These are phyloP conservation scores for Epizoanthus scotinus DNA, from an alignment of 92 coral and sea anemone species.

Conservation along the genomic window DNA sequence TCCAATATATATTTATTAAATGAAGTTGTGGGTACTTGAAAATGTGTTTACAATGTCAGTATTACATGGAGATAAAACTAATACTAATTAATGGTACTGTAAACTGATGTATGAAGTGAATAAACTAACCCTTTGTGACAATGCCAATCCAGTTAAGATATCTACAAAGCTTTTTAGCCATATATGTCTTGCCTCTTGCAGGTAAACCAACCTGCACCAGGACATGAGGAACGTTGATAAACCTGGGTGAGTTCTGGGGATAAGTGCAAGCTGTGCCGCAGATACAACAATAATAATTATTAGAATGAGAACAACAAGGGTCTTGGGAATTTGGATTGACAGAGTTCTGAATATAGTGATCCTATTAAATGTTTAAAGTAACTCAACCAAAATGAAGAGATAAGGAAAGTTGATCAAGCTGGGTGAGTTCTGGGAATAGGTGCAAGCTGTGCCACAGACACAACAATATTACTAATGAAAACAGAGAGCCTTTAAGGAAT, in stretches of 20 bases:
- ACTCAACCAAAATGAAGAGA: constrained; percentile 89
- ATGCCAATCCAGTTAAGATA: constrained; percentile 99
- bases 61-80: too few relatives aligned
- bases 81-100: not conserved
- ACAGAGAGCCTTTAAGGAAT: too few relatives aligned
- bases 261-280: constrained; percentile 55
- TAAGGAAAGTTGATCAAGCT: constrained; percentile 94
- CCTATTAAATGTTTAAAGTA: constrained; percentile 31
- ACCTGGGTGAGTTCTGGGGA: constrained; percentile 87
- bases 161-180: constrained; percentile 95
- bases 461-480: constrained; percentile 1
- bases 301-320: not conserved
- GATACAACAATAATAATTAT: constrained; percentile 6
- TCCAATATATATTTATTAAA: too few relatives aligned
- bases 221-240: constrained; percentile 93
- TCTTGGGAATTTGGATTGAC: too few relatives aligned
- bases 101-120: not conserved
- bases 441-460: constrained; percentile 47
- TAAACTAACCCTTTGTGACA: constrained; percentile 72
- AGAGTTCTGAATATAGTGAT: too few relatives aligned
- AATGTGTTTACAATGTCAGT: too few relatives aligned
- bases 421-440: constrained; percentile 79
- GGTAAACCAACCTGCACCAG: constrained; percentile 95
- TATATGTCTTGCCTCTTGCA: constrained; percentile 96
- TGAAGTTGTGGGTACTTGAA: too few relatives aligned